Conservation (phyloP, 2,113 vertebrate genomes). For the Rynchops niger region DNA sequence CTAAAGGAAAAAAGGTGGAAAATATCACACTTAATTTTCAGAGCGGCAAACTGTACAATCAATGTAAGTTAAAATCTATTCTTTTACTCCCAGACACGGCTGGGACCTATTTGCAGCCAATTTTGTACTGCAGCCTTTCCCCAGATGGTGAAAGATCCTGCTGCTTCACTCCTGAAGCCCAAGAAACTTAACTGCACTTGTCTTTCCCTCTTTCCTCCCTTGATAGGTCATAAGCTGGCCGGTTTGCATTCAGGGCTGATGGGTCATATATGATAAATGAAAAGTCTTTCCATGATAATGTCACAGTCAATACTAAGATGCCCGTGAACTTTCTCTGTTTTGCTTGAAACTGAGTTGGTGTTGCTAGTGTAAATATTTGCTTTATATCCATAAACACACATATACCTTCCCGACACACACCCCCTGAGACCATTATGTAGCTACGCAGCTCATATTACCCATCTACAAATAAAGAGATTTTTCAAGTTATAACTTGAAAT, state of each 20-base stretch:
- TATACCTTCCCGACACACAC: neutral
- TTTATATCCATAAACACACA: neutral
- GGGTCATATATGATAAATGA: neutral
- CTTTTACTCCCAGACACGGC: neutral
- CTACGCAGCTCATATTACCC: neutral
- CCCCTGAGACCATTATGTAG: neutral
- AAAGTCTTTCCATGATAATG: neutral
- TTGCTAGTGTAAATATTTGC: conserved; percentile 6
- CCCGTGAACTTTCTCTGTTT: neutral
- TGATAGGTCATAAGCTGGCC: neutral
- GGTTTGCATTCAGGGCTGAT: neutral
- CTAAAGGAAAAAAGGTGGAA: neutral
- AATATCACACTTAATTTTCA: neutral
- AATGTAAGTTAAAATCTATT: neutral
- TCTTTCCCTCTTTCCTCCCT: neutral
- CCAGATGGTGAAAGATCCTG: neutral
- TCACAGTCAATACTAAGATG: neutral
- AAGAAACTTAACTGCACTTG: neutral
- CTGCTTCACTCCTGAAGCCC: neutral
- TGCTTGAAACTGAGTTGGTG: neutral
- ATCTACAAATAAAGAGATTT: neutral
- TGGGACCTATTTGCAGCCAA: neutral
- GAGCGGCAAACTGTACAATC: neutral
- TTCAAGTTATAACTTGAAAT: neutral
- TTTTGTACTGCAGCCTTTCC: neutral